Conservation (phyloP, 2,113 vertebrate species). For the Cyphomyrus discorhynchus region DNA sequence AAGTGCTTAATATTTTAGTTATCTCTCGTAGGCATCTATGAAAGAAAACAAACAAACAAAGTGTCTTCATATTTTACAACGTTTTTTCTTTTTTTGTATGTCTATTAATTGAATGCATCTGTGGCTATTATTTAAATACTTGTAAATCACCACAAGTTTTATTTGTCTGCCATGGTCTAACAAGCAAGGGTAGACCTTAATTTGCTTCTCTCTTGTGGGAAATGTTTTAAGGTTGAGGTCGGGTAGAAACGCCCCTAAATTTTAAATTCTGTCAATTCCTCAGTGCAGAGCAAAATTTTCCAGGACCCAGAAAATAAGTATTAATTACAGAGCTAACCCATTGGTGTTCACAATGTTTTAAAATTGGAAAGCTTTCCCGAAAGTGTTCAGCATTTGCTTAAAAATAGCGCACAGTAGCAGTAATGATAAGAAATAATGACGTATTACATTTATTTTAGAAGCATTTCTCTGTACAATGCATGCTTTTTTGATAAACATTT, state of each 20-base stretch:
- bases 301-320: not conserved
- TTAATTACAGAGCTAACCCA: not conserved
- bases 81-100: not conserved
- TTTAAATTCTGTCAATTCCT: constrained; percentile 1
- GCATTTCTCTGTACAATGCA: not conserved
- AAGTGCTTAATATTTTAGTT: constrained; percentile 1
- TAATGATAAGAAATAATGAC: not conserved
- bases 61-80: not conserved
- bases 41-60: not conserved
- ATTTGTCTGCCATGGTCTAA: constrained; percentile 9
- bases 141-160: constrained; percentile 11
- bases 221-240: constrained; percentile 16
- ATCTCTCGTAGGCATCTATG: not conserved
- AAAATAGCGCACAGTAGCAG: not conserved
- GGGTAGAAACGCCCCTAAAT: constrained; percentile 12
- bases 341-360: not conserved
- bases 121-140: constrained; percentile 15
- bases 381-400: not conserved
- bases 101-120: constrained; percentile 4
- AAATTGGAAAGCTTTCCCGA: not conserved
- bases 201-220: constrained; percentile 11
- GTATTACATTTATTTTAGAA: not conserved
- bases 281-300: not conserved
- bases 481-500: not conserved
- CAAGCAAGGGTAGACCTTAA: constrained; percentile 10